Base-by-base conservation (phyloP, 1,140 invertebrate genomes). In the Bombus fervidus region DNA sequence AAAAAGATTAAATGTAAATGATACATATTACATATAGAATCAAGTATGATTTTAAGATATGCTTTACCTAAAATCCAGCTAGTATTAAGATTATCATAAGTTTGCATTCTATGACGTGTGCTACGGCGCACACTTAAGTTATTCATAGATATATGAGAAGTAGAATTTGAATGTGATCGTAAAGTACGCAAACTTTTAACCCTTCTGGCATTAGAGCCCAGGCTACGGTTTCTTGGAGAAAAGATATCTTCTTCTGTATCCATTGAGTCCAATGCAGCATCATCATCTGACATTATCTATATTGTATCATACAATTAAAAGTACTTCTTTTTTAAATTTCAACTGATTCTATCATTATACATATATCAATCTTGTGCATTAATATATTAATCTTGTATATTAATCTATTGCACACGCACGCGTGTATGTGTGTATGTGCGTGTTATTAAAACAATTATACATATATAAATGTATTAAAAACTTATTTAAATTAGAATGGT, bases 91-190 rank as follows among this genome's bases (percentile, higher is more conserved):
- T 95, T 95, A 91, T 95, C 95, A 92, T 95, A 96, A 87, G 96
- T 94, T 72, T 96, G 94, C 91, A 96, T 96, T 92, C 95, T 95
- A 87, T 96, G 95, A 83, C 97, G 94, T 80, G 95, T 96, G 88
- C 96, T 96, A 68, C 96, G 95, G 31, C 96, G 94, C 53, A 96
- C 95, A 74, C 94, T 95, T 81, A 90, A 89, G 88, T 93, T 94
- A 87, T 93, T 94, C 87, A 92, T 92, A 87, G 93, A 91, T 81
- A 93, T 87, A 83, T 93, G 92, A 22, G 89, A 78, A 85, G 87
- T 90, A 69, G 91, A 90, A 66, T 84, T 87, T 4, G 92, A 91
- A 77, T 94, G 93, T 4, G 95, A 95, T 81, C 95, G 90, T 37
- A 95, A 86, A 57, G 93, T 94, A 81, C 94, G 91, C 28, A 93